Conservation (phyloP, 2,113 vertebrate species). For the Lates calcarifer region DNA sequence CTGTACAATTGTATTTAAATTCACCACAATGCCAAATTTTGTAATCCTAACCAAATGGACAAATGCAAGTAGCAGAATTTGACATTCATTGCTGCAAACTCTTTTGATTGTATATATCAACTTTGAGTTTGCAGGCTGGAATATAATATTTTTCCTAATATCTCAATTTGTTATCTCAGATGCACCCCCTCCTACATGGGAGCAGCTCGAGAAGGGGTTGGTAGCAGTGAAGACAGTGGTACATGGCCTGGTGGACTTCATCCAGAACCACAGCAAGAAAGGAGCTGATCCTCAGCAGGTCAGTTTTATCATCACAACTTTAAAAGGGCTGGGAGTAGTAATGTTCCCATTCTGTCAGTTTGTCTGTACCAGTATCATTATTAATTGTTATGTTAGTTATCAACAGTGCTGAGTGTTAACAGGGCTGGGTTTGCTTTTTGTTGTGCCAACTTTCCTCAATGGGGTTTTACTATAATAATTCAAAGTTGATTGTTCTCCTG, state of each 20-base stretch:
- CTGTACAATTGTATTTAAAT: neutral
- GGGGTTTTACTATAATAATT: neutral
- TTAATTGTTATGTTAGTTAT: no score
- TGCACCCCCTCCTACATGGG: slow-evolving; percentile 97
- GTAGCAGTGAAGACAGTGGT: slow-evolving; percentile 98
- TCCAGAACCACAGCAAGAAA: slow-evolving; percentile 99
- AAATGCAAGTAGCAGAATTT: neutral
- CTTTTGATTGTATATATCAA: neutral
- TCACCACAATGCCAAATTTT: neutral
- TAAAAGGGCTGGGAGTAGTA: neutral
- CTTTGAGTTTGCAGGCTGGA: neutral
- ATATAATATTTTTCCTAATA: neutral
- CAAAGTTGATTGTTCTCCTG: no score
- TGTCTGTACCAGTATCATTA: no score
- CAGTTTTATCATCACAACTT: slow-evolving; percentile 23
- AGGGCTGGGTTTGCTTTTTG: neutral
- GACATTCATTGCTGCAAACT: neutral
- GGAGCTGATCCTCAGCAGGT: slow-evolving; percentile 98
- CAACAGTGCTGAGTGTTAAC: neutral
- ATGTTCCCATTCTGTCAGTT: neutral
- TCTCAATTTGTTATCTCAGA: slow-evolving; percentile 80
- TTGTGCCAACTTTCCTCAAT: neutral
- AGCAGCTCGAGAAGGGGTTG: slow-evolving; percentile 97
- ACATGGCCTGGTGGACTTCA: slow-evolving; percentile 97
- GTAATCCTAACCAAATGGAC: neutral